Conservation (phyloP, 2,888 invertebrate species). For the Hoplodrina blanda region DNA sequence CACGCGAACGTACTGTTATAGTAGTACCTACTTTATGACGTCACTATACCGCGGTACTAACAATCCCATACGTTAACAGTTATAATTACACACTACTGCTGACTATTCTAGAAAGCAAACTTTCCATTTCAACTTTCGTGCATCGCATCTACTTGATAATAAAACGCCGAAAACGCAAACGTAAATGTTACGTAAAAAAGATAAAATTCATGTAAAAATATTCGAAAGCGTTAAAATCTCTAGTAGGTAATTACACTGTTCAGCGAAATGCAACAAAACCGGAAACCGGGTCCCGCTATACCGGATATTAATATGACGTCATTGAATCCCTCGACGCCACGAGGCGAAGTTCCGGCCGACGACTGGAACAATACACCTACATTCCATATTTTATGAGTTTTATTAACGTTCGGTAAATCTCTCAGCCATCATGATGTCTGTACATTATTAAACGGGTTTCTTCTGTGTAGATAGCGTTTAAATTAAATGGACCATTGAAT, state of each 20-base stretch:
- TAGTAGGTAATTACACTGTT: slow-evolving; percentile 59
- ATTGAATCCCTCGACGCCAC: slow-evolving; percentile 72
- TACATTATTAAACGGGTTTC: slow-evolving; percentile 46
- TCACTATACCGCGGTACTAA: slow-evolving; percentile 4
- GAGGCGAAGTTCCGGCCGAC: slow-evolving; percentile 76
- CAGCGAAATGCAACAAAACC: slow-evolving; percentile 69
- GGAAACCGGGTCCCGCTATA: slow-evolving; percentile 76
- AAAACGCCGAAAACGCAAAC: slow-evolving; percentile 55
- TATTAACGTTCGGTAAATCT: slow-evolving; percentile 50
- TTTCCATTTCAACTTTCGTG: slow-evolving; percentile 61
- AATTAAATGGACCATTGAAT: slow-evolving; percentile 32
- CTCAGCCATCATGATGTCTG: slow-evolving; percentile 22
- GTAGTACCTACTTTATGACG: slow-evolving; percentile 28
- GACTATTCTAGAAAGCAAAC: slow-evolving; percentile 59
- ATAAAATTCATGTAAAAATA: slow-evolving; percentile 53
- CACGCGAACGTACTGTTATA: slow-evolving; percentile 37
- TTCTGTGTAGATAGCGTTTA: slow-evolving; percentile 20
- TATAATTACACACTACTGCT: slow-evolving; percentile 43
- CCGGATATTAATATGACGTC: slow-evolving; percentile 84
- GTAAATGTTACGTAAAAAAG: slow-evolving; percentile 55
- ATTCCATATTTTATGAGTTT: slow-evolving; percentile 69
- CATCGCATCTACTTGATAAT: slow-evolving; percentile 48
- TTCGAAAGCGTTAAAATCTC: slow-evolving; percentile 57
- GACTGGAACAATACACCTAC: slow-evolving; percentile 74
- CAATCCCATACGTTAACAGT: slow-evolving; percentile 41